phyloP scores from a whole-genome alignment of 2,113 vertebrate species.

The Nycticryphes semicollaris region DNA sequence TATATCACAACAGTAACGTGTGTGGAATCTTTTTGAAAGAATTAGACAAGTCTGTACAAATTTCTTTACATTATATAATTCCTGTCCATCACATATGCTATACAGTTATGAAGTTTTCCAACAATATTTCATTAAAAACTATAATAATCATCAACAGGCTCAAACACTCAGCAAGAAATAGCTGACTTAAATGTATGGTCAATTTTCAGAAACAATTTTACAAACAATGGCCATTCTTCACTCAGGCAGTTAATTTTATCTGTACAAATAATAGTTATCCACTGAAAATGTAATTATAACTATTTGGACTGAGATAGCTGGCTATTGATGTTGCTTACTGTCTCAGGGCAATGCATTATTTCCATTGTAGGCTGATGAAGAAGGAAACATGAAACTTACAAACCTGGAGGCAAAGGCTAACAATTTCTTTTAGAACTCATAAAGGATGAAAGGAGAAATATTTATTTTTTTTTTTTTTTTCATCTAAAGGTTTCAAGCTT shows the following conservation, averaged over 20 bases:
- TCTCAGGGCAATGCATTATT: background rate
- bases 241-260: background rate
- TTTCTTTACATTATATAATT: background rate
- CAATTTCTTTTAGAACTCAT: background rate
- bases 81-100: background rate
- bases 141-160: background rate
- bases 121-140: background rate
- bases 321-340: background rate
- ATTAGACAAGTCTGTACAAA: background rate
- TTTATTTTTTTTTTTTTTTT: background rate
- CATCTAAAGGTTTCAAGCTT: background rate
- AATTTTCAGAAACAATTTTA: background rate
- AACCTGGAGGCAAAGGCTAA: background rate
- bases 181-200: accelerated
- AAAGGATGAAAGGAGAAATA: background rate
- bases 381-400: background rate
- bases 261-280: background rate
- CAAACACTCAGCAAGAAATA: background rate
- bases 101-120: background rate
- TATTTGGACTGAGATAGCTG: background rate
- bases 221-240: background rate
- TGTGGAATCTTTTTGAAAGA: background rate
- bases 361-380: background rate
- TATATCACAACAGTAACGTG: background rate
- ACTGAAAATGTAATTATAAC: background rate